Conservation (phyloP, 2,113 vertebrate species). For the Desmodus rotundus region DNA sequence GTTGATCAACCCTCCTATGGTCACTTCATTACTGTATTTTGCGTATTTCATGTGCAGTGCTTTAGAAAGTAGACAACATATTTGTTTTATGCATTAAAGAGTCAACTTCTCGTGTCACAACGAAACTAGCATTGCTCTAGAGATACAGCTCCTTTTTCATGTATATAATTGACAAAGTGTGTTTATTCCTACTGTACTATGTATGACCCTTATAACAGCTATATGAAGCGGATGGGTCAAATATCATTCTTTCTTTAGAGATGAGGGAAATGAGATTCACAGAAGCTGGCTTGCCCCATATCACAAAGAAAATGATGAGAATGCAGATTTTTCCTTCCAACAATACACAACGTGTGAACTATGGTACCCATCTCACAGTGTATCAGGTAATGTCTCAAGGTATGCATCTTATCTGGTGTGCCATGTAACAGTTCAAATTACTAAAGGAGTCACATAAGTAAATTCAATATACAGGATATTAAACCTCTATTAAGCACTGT, state of each 20-base stretch:
- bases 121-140: background rate
- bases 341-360: background rate
- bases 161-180: background rate
- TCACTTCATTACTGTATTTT: background rate
- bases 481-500: background rate
- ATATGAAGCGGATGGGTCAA: background rate
- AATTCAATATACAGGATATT: background rate
- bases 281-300: background rate
- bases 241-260: background rate
- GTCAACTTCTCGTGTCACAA: background rate
- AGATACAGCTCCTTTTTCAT: background rate
- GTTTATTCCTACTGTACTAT: background rate
- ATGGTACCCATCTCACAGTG: background rate
- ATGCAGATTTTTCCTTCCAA: background rate
- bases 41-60: background rate
- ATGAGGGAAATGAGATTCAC: background rate
- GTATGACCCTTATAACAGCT: background rate
- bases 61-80: background rate
- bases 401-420: background rate
- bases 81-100: background rate
- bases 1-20: background rate
- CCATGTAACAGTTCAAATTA: background rate
- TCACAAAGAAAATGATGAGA: background rate
- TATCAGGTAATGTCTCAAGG: background rate
- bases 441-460: background rate